Conservation (phyloP, 2,888 invertebrate species). For the Amorpha juglandis region DNA sequence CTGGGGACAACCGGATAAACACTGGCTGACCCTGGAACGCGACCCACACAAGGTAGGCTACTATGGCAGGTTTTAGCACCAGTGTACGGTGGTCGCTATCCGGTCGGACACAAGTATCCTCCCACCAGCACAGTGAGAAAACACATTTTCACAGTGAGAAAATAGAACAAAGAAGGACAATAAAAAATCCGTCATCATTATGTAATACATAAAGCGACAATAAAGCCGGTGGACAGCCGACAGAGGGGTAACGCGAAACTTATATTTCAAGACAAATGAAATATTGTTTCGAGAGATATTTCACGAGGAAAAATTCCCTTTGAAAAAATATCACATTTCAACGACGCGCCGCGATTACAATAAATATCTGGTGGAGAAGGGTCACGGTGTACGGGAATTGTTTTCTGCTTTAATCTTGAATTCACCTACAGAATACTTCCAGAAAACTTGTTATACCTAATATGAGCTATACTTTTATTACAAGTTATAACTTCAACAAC, state of each 20-base stretch:
- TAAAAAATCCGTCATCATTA: constrained; percentile 6
- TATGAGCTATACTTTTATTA: too few relatives aligned
- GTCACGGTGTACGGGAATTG: background rate
- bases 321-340: constrained; percentile 29
- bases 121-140: too few relatives aligned
- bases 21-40: too few relatives aligned
- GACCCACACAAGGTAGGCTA: too few relatives aligned
- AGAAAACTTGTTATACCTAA: too few relatives aligned
- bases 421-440: too few relatives aligned
- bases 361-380: constrained; percentile 2
- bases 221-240: constrained; percentile 8
- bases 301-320: constrained; percentile 19
- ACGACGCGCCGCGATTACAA: background rate
- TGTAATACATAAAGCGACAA: constrained; percentile 20
- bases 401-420: too few relatives aligned
- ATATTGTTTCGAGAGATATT: constrained; percentile 38
- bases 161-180: background rate
- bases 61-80: too few relatives aligned
- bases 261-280: constrained; percentile 28
- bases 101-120: too few relatives aligned
- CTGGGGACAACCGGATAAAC: too few relatives aligned
- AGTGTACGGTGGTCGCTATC: too few relatives aligned
- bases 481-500: too few relatives aligned
- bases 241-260: constrained; percentile 24
- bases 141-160: background rate